These are phyloP conservation scores for Promerops cafer DNA, from an alignment of 2,113 vertebrate species.

Conservation along the genomic window DNA sequence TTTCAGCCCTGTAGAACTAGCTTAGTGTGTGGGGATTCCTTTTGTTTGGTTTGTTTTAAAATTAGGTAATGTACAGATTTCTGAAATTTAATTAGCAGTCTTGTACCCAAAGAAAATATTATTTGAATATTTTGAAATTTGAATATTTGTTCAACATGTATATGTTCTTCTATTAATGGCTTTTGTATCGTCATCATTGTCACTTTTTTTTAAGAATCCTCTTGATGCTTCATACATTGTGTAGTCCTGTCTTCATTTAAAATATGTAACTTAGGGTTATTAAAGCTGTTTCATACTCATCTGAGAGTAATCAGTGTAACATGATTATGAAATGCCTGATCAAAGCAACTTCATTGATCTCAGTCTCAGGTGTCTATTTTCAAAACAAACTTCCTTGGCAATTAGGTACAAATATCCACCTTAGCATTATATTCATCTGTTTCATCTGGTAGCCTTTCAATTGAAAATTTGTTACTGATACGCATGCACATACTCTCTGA, in stretches of 20 bases:
- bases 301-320: background rate
- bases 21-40: background rate
- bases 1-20: background rate
- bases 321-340: background rate
- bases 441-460: background rate
- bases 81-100: background rate
- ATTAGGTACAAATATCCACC: background rate
- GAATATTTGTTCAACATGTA: background rate
- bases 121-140: too few relatives aligned
- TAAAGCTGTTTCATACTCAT: background rate
- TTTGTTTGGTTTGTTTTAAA: background rate
- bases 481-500: background rate
- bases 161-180: background rate
- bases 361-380: background rate
- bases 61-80: background rate
- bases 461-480: background rate
- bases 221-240: background rate
- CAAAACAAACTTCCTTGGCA: background rate
- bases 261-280: background rate
- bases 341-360: background rate
- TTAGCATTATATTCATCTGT: background rate
- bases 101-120: background rate
- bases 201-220: background rate
- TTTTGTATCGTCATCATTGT: background rate
- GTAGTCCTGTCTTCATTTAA: background rate